Evolutionary conservation across 1,140 invertebrate genomes (phyloP), one percentile per base, ranked within the genome.

Genomic region (Chironomus tepperi): DNA sequence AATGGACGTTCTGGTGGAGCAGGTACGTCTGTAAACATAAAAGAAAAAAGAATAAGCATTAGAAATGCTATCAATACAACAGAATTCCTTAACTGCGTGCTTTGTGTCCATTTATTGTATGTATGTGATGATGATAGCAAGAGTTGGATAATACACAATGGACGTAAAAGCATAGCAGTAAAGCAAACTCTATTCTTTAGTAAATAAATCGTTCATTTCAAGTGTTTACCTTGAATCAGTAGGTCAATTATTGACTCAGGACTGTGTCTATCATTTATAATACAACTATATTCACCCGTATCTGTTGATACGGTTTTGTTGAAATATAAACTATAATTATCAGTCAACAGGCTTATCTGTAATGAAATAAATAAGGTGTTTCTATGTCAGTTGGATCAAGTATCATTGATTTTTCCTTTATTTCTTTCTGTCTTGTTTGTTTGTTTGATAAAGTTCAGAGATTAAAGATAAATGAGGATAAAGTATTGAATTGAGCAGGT

Each of bases 1-100:
- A 92, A 84, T 73, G 91, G 90, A 74, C 88, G 84, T 76, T 89
- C 89, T 74, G 90, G 90, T 74, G 90, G 87, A 84, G 90, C 90
- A 81, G 88, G 86, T 78, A 89, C 87, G 84, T 89, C 88, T 89
- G 84, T 74, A 85, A 70, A 21, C 43, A 76, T 73, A 78, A 76
- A 77, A 76, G 73, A 57, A 76, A 74, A 76, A 73, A 76, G n/a
- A 75, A 73, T 76, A 78, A 47, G n/a, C 7, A 57, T 57, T 1
- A 34, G 24, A 34, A 34, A 34, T 34, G 24, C 5, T 57, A 57
- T 57, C 47, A 5, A 57, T 34, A 34, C 24, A 34, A 34, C 24
- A 34, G 3, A 57, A n/a, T 57, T 12, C 47, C 18, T 73, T 73
- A 7, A 73, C 19, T 73, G 72, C 21, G 21, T n/a, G 21, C 18